Evolutionary conservation across 2,888 invertebrate species (phyloP).

Genomic region (Melipona beecheii): DNA sequence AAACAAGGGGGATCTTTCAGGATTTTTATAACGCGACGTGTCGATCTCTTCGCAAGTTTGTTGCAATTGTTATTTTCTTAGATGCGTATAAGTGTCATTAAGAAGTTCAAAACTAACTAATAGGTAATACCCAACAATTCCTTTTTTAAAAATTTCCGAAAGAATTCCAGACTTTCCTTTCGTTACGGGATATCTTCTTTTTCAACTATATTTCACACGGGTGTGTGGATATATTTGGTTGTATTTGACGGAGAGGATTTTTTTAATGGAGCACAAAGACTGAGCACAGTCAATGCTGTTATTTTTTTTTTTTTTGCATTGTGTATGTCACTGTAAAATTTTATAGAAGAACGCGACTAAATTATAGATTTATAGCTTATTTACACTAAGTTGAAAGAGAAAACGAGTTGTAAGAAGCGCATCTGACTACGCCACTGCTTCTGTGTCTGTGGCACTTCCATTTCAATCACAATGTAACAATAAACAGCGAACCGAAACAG

Average conservation of each 20-base stretch:
- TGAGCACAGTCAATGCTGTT: constrained; percentile 18
- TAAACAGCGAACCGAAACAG: neutral
- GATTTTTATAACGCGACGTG: neutral
- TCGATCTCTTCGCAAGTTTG: constrained; percentile 8
- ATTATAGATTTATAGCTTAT: constrained; percentile 2
- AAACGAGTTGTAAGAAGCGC: neutral
- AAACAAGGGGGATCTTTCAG: neutral
- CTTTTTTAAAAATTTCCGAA: neutral
- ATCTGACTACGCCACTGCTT: constrained; percentile 54
- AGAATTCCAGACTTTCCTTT: neutral
- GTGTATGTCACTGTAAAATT: neutral
- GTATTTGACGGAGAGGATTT: constrained; percentile 5
- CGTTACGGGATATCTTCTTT: neutral
- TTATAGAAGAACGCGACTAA: neutral
- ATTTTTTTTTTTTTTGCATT: neutral
- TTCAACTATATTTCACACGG: neutral
- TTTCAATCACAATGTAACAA: constrained; percentile 39
- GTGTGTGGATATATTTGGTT: neutral
- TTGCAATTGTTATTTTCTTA: constrained; percentile 26
- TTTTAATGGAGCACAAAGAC: constrained; percentile 35
- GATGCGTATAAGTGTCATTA: neutral
- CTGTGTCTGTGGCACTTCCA: constrained; percentile 71
- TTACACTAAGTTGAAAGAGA: neutral
- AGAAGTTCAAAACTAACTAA: neutral
- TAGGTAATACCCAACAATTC: neutral